Evolutionary conservation across 2,888 invertebrate species (phyloP).

Genomic region (Venusia cambrica): DNA sequence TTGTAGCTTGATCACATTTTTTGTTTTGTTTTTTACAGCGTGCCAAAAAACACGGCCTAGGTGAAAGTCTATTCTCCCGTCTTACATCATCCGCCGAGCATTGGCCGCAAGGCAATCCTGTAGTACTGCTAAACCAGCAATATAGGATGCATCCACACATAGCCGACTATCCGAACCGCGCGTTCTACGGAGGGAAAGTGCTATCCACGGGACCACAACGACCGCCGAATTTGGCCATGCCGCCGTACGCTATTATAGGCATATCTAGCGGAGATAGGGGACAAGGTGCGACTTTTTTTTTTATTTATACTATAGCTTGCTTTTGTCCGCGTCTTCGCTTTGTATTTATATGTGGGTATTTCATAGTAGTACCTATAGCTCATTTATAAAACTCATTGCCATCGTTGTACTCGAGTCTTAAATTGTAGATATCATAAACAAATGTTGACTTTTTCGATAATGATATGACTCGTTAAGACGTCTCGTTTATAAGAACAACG

Average conservation of each 20-base stretch:
- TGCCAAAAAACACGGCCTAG: conserved; percentile 85
- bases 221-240: conserved; percentile 41
- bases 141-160: conserved; percentile 94
- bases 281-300: conserved; percentile 63
- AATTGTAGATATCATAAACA: too few relatives aligned
- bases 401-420: too few relatives aligned
- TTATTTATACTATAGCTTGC: too few relatives aligned
- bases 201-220: conserved; percentile 41
- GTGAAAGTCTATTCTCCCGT: conserved; percentile 89
- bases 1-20: not conserved
- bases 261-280: conserved; percentile 61
- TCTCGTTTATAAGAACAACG: too few relatives aligned
- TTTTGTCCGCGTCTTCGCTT: too few relatives aligned
- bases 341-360: too few relatives aligned
- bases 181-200: conserved; percentile 84
- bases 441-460: too few relatives aligned
- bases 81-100: conserved; percentile 81
- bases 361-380: too few relatives aligned
- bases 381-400: too few relatives aligned
- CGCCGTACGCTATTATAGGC: conserved; percentile 55
- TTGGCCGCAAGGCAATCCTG: conserved; percentile 54
- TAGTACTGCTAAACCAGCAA: conserved; percentile 84
- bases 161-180: conserved; percentile 87
- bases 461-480: too few relatives aligned
- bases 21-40: conserved; percentile 64